A percentile compares a stretch with the other conserved stretches of the same genome.
These are phyloP conservation scores for Propithecus deckenii DNA, from an alignment of 2,797 vertebrate genomes.

Conservation along the genomic window DNA sequence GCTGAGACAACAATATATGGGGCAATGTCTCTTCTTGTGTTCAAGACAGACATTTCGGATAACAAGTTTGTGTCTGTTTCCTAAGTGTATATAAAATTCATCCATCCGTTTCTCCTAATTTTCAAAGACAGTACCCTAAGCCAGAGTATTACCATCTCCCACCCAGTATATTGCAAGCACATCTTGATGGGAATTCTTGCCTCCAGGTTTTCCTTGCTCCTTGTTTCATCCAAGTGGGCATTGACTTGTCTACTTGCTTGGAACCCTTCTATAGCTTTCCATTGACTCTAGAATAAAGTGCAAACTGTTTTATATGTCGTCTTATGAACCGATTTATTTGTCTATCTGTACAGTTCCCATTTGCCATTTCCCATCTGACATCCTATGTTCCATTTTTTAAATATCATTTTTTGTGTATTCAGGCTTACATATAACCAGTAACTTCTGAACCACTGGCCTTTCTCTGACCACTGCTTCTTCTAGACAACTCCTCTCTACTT, in stretches of 20 bases:
- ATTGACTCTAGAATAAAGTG: not conserved
- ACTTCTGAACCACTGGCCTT: not conserved
- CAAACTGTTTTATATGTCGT: not conserved
- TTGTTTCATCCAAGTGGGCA: not conserved
- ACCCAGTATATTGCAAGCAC: rapidly evolving
- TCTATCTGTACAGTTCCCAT: not conserved
- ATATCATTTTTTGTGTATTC: not conserved
- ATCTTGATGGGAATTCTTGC: not conserved
- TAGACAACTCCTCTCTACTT: not conserved
- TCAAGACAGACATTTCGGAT: not conserved
- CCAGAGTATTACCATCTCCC: rapidly evolving
- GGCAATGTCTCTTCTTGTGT: not conserved
- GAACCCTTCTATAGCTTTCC: not conserved
- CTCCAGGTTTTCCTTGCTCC: not conserved
- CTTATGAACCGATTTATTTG: not conserved
- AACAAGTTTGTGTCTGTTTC: not conserved
- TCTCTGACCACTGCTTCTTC: not conserved
- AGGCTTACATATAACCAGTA: not conserved
- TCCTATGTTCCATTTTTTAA: not conserved
- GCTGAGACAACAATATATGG: not conserved
- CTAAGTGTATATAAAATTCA: not conserved
- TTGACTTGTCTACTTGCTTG: not conserved
- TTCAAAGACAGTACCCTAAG: not conserved
- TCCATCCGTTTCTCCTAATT: not conserved
- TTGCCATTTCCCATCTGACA: not conserved